Conservation (phyloP, 2,797 vertebrate genomes). For the Phoebastria nigripes region DNA sequence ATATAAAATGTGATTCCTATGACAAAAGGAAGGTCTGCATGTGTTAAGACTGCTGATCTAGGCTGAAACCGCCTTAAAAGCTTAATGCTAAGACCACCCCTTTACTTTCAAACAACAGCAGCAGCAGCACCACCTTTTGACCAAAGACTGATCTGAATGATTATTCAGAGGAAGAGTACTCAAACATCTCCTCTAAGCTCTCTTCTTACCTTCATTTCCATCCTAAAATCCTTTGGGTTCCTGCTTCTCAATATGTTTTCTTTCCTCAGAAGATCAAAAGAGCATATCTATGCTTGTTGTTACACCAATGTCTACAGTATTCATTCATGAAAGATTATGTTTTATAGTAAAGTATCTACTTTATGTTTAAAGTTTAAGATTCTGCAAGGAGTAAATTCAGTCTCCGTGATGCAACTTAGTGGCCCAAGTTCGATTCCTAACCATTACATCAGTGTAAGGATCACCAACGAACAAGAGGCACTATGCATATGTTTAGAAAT, state of each 20-base stretch:
- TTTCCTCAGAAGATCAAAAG: neutral
- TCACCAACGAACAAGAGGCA: neutral
- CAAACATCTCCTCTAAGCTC: neutral
- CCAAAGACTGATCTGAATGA: neutral
- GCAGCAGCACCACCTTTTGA: neutral
- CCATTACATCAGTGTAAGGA: neutral
- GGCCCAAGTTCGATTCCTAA: neutral
- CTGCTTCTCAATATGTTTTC: neutral
- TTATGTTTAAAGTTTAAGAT: neutral
- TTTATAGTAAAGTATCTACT: neutral
- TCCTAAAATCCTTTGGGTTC: neutral
- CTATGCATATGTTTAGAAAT: rapidly evolving
- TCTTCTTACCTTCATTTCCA: neutral
- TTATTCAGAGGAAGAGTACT: neutral
- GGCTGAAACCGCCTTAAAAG: neutral
- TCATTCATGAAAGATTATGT: neutral
- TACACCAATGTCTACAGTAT: neutral
- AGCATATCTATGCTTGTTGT: neutral
- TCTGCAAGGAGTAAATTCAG: neutral
- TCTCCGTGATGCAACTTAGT: neutral
- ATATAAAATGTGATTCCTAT: neutral
- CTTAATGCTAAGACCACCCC: neutral
- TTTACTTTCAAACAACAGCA: neutral
- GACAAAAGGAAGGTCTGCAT: neutral
- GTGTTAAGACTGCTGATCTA: neutral